Conservation (phyloP, 2,797 vertebrate species). For the Neosilurus mollespiculum region DNA sequence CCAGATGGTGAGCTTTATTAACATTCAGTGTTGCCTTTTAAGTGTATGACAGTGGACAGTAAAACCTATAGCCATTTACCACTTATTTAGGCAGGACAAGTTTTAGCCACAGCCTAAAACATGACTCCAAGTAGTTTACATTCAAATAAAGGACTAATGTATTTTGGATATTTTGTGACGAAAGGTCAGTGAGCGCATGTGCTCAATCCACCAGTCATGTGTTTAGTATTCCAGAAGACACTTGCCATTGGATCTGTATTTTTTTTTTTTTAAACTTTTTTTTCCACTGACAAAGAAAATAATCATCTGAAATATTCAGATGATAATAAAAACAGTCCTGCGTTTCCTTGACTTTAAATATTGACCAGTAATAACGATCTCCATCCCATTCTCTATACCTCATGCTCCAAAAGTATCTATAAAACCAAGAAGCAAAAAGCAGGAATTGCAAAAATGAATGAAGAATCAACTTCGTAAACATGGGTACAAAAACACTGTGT, state of each 20-base stretch:
- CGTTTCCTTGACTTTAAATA: neutral
- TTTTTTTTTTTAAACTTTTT: neutral
- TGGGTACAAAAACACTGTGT: neutral
- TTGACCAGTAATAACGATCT: neutral
- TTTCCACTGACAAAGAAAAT: neutral
- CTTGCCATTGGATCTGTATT: neutral
- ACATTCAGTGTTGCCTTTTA: constrained; percentile 23
- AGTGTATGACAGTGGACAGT: constrained; percentile 15
- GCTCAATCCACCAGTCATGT: no score
- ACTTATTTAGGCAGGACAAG: neutral
- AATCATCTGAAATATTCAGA: neutral
- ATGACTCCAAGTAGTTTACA: constrained; percentile 9
- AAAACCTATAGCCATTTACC: neutral
- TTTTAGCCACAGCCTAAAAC: constrained; percentile 25
- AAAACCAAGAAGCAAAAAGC: neutral
- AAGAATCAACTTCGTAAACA: neutral
- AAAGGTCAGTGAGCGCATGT: no score
- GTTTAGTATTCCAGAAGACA: neutral
- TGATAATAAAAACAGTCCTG: neutral
- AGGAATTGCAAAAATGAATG: neutral
- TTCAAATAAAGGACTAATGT: neutral
- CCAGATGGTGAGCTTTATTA: constrained; percentile 38
- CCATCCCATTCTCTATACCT: neutral
- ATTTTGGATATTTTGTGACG: neutral
- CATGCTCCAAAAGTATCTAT: neutral